Percentiles rank a stretch among this genome's conserved stretches.
Conservation (phyloP, 2,797 vertebrate genomes). For the Ptychadena robeensis region DNA sequence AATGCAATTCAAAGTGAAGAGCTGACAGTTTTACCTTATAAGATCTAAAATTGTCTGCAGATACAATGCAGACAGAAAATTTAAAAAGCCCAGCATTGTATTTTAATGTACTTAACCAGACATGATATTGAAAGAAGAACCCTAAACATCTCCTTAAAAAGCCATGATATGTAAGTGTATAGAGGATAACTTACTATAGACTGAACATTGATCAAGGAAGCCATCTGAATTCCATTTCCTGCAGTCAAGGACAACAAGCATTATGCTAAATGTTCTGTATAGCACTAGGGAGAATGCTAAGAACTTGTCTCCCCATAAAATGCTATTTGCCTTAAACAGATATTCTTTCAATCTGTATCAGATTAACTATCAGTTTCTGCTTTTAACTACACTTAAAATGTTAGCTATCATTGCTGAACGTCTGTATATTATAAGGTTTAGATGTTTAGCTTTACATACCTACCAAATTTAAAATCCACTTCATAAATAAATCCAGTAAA, state of each 20-base stretch:
- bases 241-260: neutral
- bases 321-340: neutral
- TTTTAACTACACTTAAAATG: neutral
- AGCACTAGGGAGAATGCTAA: neutral
- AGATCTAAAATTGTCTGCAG: neutral
- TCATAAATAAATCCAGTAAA: too few relatives aligned
- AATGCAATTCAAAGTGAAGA: neutral
- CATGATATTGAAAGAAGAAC: neutral
- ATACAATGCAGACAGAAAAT: conserved; percentile 23
- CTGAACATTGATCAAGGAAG: conserved; percentile 1
- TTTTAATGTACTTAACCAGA: neutral
- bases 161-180: neutral
- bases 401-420: too few relatives aligned
- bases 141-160: conserved; percentile 6
- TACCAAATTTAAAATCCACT: too few relatives aligned
- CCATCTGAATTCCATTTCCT: conserved; percentile 1
- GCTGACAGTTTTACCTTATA: neutral
- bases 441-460: too few relatives aligned
- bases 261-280: neutral
- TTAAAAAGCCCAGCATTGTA: conserved; percentile 10
- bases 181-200: neutral
- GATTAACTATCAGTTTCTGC: neutral
- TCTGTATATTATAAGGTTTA: neutral
- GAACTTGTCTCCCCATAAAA: too few relatives aligned
- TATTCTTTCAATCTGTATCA: neutral